Conservation (phyloP, 1,140 invertebrate species). For the Drosophila tsacasi region DNA sequence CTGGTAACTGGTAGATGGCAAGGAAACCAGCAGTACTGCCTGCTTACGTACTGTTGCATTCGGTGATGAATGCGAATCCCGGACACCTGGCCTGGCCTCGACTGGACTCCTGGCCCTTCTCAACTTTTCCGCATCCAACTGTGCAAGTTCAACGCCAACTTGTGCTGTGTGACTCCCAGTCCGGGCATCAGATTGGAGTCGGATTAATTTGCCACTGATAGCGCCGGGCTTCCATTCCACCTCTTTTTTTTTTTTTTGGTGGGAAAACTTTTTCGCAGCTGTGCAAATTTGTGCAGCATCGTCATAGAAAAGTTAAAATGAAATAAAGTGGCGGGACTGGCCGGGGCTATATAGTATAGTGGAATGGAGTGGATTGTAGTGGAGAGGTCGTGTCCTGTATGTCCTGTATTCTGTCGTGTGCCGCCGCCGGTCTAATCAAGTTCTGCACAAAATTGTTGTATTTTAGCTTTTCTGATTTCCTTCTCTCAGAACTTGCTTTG, state of each 20-base stretch:
- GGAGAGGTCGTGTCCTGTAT: constrained; percentile 16
- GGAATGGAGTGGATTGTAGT: constrained; percentile 31
- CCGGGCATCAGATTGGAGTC: constrained; percentile 51
- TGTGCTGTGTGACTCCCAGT: constrained; percentile 35
- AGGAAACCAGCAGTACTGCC: constrained; percentile 13
- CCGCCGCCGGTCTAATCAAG: constrained; percentile 68
- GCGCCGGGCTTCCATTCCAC: constrained; percentile 26
- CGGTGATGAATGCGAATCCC: constrained; percentile 64
- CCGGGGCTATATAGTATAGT: background rate
- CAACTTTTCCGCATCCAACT: constrained; percentile 18
- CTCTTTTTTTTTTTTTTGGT: constrained; percentile 16
- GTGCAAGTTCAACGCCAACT: constrained; percentile 41
- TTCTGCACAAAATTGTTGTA: constrained; percentile 67
- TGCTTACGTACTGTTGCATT: constrained; percentile 44
- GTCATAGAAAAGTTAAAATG: constrained; percentile 67
- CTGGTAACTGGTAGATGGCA: constrained; percentile 9
- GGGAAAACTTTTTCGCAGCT: constrained; percentile 50
- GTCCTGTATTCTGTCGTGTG: constrained; percentile 25
- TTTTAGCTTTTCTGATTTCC: constrained; percentile 9
- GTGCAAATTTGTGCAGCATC: constrained; percentile 62
- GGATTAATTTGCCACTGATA: constrained; percentile 68
- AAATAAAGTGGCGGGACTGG: constrained; percentile 40
- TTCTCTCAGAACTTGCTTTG: constrained; percentile 1
- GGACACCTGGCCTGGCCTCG: constrained; percentile 21
- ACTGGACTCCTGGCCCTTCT: background rate